Evolutionary conservation across 2,113 vertebrate genomes (phyloP), one percentile per base, ranked within the genome.

Genomic region (Nannospalax galili): DNA sequence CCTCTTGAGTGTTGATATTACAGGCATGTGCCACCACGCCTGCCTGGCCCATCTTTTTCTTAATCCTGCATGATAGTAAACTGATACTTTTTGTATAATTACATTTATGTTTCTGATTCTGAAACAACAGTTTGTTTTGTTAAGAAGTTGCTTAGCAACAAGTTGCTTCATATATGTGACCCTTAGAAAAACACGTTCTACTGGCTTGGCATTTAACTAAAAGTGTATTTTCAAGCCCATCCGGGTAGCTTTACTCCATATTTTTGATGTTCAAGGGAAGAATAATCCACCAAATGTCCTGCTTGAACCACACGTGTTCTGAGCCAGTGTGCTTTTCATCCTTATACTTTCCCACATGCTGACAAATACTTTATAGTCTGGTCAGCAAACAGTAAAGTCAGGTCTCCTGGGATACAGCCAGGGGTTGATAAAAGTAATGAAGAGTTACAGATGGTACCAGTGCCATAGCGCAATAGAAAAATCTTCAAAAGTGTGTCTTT

Each of bases 71-170:
- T 79, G 48, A 65, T 56, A 64, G 30, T 82, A 62, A 88, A 65
- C 32, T 90, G 45, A 40, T 37, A 28, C 74, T 84, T 69, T 40
- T 3, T 72, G 37, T 78, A 58, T 30, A 69, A 37, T 88, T 95
- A 40, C 26, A 78, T 88, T 88, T 81, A n/a, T 58, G 12, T 65
- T 95, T 95, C 65, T 56, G 90, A 2, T 80, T 77, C 45, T 69
- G 92, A 85, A 92, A 85, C 40, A 92, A 26, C 28, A 65, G 56
- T 1, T 81, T 88, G 40, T 52, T 93, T 67, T 88, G 87, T 65
- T 65, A 87, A 92, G 56, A 85, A 86, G 77, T n/a, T 77, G 30
- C 52, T 95, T 72, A 90, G 48, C 26, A 95, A 89, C 72, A 79
- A 60, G 11, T 42, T 91, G 65, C 30, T 93, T 67, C 78, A 15